These are phyloP conservation scores for Sminthurides bifidus DNA, from an alignment of 1,140 invertebrate genomes.

Conservation along the genomic window DNA sequence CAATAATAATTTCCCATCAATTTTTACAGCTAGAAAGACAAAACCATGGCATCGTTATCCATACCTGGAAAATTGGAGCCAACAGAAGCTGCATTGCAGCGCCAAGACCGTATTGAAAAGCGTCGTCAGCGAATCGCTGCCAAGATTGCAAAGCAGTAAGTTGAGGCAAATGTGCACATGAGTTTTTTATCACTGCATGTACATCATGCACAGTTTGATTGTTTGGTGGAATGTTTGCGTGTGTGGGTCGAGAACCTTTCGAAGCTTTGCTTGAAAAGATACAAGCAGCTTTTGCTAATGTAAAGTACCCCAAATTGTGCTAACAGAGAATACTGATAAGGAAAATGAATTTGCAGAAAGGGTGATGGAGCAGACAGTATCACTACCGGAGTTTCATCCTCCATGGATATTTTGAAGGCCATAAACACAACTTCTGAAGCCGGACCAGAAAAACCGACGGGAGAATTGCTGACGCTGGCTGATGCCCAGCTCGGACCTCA, in stretches of 20 bases:
- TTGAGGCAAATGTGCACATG: neutral
- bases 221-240: too few relatives aligned
- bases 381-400: neutral
- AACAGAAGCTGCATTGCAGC: too few relatives aligned
- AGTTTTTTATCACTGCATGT: neutral
- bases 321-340: neutral
- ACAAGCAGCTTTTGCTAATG: too few relatives aligned
- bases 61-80: too few relatives aligned
- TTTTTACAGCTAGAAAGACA: too few relatives aligned
- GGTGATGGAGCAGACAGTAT: neutral
- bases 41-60: too few relatives aligned
- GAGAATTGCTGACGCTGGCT: neutral
- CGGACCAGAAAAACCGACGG: neutral
- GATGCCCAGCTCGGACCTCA: slow-evolving; percentile 12
- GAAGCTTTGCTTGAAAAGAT: too few relatives aligned
- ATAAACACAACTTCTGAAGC: neutral
- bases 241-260: too few relatives aligned
- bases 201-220: too few relatives aligned
- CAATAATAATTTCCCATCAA: too few relatives aligned
- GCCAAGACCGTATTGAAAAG: slow-evolving; percentile 4
- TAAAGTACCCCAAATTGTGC: neutral
- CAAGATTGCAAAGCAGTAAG: slow-evolving; percentile 9
- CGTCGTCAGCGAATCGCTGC: slow-evolving; percentile 9
- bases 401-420: neutral
- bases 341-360: neutral